phyloP scores from a whole-genome alignment of 2,888 invertebrate species.

The Tachystola acroxantha region DNA sequence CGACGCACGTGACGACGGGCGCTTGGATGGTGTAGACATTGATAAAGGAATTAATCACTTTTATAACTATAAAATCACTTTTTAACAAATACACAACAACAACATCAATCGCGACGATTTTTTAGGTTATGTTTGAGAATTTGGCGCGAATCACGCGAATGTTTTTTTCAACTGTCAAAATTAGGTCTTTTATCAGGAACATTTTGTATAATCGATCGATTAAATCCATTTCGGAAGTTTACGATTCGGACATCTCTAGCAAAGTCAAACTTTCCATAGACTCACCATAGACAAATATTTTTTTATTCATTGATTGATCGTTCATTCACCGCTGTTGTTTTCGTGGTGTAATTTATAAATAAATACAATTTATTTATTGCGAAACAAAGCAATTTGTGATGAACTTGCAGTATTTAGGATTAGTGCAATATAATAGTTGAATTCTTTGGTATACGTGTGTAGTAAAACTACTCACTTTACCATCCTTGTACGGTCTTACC shows the following conservation, averaged over 20 bases:
- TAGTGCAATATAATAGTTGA: constrained; percentile 59
- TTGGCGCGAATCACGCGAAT: constrained; percentile 13
- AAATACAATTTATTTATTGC: constrained; percentile 58
- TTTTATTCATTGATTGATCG: constrained; percentile 74
- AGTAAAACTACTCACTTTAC: constrained; percentile 37
- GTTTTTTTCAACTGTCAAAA: background rate
- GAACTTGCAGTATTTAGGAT: constrained; percentile 48
- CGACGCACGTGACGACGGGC: constrained; percentile 62
- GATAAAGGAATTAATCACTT: constrained; percentile 8
- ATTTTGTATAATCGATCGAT: constrained; percentile 12
- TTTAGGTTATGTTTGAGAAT: constrained; percentile 2
- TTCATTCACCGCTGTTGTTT: constrained; percentile 78
- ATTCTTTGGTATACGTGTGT: constrained; percentile 35
- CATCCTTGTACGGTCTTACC: constrained; percentile 72
- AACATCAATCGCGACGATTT: background rate
- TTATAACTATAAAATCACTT: no score
- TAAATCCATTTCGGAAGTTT: constrained; percentile 8
- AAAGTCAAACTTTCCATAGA: constrained; percentile 49
- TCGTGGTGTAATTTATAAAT: constrained; percentile 73
- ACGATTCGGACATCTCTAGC: constrained; percentile 30
- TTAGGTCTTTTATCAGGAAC: background rate
- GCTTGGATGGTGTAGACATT: constrained; percentile 67
- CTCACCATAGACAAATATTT: no score
- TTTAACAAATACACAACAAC: constrained; percentile 3
- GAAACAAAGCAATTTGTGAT: constrained; percentile 48